phyloP scores from a whole-genome alignment of 2,797 vertebrate genomes.

The Molossus alvarezi region DNA sequence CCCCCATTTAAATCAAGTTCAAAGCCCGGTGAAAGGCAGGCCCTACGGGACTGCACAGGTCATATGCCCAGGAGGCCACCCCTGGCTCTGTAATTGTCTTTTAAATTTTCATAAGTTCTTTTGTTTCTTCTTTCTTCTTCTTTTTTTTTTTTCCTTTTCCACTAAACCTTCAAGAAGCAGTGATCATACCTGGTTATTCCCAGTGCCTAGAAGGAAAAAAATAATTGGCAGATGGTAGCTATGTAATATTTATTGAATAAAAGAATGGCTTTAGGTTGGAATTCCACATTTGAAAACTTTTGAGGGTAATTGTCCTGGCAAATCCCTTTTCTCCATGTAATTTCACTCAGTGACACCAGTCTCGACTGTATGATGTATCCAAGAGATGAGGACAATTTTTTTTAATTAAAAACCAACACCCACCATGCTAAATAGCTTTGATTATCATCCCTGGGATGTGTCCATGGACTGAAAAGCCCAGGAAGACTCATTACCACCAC shows the following conservation, averaged over 20 bases:
- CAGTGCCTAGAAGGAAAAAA: background rate
- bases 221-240: background rate
- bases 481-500: constrained; percentile 56
- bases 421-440: constrained; percentile 71
- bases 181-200: background rate
- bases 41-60: background rate
- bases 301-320: background rate
- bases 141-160: background rate
- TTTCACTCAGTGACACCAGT: background rate
- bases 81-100: background rate
- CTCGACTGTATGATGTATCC: background rate
- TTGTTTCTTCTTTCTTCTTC: background rate
- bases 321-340: background rate
- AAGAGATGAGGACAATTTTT: background rate
- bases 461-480: constrained; percentile 42
- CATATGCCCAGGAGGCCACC: too few relatives aligned
- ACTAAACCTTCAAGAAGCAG: background rate
- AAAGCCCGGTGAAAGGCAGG: background rate
- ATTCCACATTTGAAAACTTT: constrained; percentile 46
- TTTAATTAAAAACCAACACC: constrained; percentile 51
- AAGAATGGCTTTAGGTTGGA: background rate
- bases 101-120: background rate
- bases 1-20: background rate
- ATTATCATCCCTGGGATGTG: constrained; percentile 65
- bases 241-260: background rate